Evolutionary conservation across 2,888 invertebrate genomes (phyloP).

Genomic region (Deladenus siricidicola): DNA sequence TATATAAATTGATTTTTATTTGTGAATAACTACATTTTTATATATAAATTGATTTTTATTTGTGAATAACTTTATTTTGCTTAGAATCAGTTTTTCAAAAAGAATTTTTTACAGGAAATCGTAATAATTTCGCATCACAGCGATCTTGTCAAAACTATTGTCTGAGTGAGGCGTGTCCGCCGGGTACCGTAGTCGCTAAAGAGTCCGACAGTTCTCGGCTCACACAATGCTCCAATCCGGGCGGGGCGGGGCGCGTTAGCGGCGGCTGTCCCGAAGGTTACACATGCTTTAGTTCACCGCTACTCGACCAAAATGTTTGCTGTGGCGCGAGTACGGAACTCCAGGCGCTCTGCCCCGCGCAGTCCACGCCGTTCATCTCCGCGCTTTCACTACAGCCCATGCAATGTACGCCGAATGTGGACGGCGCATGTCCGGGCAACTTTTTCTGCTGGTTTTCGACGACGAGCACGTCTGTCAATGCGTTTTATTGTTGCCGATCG

Average conservation of each 20-base stretch:
- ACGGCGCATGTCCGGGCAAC: constrained; percentile 51
- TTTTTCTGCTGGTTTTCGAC: constrained; percentile 54
- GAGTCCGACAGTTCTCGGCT: constrained; percentile 44
- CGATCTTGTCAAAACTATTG: constrained; percentile 52
- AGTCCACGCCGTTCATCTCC: constrained; percentile 51
- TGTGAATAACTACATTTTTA: background rate
- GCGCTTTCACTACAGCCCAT: constrained; percentile 52
- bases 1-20: background rate
- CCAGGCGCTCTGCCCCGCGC: constrained; percentile 47
- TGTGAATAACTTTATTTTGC: no score
- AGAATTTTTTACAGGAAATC: constrained; percentile 39
- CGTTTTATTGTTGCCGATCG: constrained; percentile 52
- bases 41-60: background rate
- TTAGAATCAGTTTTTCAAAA: no score
- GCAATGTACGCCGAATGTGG: constrained; percentile 52
- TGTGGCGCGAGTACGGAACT: constrained; percentile 50
- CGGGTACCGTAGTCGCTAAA: constrained; percentile 49
- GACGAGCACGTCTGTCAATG: constrained; percentile 46
- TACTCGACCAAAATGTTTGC: constrained; percentile 52
- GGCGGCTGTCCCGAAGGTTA: constrained; percentile 53
- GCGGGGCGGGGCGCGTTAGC: constrained; percentile 39
- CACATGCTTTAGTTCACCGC: constrained; percentile 45
- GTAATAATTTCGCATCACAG: constrained; percentile 52
- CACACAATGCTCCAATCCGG: constrained; percentile 47
- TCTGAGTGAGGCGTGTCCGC: constrained; percentile 50